These are phyloP conservation scores for Epizoanthus illoricatus DNA, from an alignment of 92 coral and sea anemone genomes.

Conservation along the genomic window DNA sequence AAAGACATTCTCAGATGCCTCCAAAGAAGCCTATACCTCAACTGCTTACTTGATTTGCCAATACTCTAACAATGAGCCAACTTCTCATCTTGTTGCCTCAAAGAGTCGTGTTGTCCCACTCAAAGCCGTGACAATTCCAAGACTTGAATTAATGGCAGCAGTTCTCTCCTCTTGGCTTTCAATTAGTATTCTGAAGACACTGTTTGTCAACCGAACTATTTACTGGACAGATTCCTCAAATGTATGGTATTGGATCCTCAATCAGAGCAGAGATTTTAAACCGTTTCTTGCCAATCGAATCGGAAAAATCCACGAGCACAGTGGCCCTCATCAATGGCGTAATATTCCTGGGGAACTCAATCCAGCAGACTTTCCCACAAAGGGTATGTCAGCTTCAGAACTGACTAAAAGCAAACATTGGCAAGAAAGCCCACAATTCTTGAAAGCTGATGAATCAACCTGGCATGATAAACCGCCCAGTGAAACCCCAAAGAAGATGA, in stretches of 20 bases:
- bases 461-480: slow-evolving; percentile 13
- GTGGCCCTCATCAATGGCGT: no score
- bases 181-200: no score
- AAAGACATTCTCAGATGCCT: no score
- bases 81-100: neutral
- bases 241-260: no score
- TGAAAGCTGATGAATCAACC: slow-evolving; percentile 17
- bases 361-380: slow-evolving; percentile 27
- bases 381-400: neutral
- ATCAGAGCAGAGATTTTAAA: no score
- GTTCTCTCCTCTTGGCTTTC: neutral
- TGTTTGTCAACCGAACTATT: no score
- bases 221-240: no score
- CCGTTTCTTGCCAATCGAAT: no score
- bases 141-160: slow-evolving; percentile 8
- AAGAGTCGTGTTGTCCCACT: neutral
- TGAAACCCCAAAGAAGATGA: neutral
- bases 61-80: neutral
- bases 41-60: neutral
- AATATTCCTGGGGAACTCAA: neutral
- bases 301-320: no score
- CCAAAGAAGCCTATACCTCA: neutral
- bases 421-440: neutral
- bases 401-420: slow-evolving; percentile 18
- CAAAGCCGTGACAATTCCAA: neutral